A percentile compares a stretch with the other conserved stretches of the same genome.
These are phyloP conservation scores for Zaprionus ornatus DNA, from an alignment of 1,140 invertebrate genomes.

Conservation along the genomic window DNA sequence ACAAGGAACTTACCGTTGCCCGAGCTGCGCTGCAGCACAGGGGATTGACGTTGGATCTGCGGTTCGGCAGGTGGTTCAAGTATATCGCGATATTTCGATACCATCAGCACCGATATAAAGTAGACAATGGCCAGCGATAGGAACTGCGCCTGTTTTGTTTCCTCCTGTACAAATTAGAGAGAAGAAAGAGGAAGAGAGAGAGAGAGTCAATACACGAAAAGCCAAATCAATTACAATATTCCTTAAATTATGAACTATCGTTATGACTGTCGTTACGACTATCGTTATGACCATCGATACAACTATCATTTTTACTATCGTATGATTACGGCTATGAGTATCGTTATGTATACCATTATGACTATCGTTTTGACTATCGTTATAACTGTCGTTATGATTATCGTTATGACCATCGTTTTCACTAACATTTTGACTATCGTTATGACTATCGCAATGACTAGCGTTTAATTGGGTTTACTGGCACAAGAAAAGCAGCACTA, in stretches of 20 bases:
- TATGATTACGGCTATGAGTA: no score
- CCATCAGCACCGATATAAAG: slow-evolving; percentile 99
- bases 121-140: slow-evolving; percentile 99
- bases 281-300: no score
- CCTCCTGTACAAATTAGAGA: slow-evolving; percentile 91
- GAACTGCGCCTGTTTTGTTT: slow-evolving; percentile 99
- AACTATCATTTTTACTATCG: no score
- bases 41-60: slow-evolving; percentile 80
- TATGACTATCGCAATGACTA: no score
- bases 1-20: slow-evolving; percentile 74
- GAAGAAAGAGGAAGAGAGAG: background rate
- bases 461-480: no score
- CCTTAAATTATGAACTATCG: background rate
- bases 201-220: background rate
- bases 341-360: no score
- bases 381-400: background rate
- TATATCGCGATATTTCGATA: slow-evolving; percentile 99
- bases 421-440: no score
- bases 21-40: slow-evolving; percentile 74
- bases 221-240: background rate
- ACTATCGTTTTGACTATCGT: background rate
- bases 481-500: no score
- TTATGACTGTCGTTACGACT: no score
- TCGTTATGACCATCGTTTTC: background rate
- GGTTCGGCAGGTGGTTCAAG: slow-evolving; percentile 92